Base-by-base conservation (phyloP, 2,797 vertebrate genomes). In the Leucoraja ocellata region DNA sequence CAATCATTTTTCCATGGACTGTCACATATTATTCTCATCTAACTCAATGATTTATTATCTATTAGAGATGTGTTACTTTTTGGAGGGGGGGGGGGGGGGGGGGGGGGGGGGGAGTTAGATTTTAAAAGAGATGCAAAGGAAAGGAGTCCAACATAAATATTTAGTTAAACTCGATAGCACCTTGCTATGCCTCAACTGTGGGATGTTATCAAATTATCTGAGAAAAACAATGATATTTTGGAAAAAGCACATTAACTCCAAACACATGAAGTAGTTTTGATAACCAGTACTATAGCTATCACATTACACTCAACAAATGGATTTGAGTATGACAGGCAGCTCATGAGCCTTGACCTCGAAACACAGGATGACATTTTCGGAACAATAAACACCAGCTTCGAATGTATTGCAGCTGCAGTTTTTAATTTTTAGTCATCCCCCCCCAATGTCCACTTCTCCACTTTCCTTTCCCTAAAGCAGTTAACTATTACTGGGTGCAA, bases 161-260 rank as follows among this genome's bases (percentile, higher is more conserved):
- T 88, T 88, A 68, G 84, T 88, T 88, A 88, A 74, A 88, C 84
- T 68, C 68, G 61, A 32, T 63, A 88, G n/a, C 63, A 68, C n/a
- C 61, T 68, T 63, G 32, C 61, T 65, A 88, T 18, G 84, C 84
- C 84, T 88, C 63, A 65, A n/a, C 63, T 68, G 63, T 63, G 65
- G 84, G 84, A 88, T 68, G 68, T 68, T 88, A 86, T 86, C 83
- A 14, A 86, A 65, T 86, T 86, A 68, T 88, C 63, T 68, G 84
- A 68, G 84, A 68, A 88, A 88, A 88, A 88, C 84, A 88, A 88
- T 68, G 61, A 88, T 68, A 88, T 88, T 88, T 88, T 88, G 84
- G 65, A 88, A 88, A 36, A 63, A 88, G 65, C 21, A 68, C 18
- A 88, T 88, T 68, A 88, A 88, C 7, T 88, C 84, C 84, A 88